These are phyloP conservation scores for Synanceia verrucosa DNA, from an alignment of 2,797 vertebrate genomes.

Conservation along the genomic window DNA sequence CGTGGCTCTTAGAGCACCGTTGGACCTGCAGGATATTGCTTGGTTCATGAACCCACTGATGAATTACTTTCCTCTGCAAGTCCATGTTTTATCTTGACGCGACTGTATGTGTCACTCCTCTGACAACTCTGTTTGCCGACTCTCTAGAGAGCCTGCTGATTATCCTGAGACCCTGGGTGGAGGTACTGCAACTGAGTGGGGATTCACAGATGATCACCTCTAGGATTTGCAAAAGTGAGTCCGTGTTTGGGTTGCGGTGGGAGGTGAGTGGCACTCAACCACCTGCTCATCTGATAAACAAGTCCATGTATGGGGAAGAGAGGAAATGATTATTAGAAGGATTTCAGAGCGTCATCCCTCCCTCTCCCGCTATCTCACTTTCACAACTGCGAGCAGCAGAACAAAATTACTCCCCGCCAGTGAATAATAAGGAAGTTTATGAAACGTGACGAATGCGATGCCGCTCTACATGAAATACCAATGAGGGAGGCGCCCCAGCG, in stretches of 20 bases:
- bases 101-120: conserved; percentile 65
- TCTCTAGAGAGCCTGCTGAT: conserved; percentile 62
- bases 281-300: conserved; percentile 75
- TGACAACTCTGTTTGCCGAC: conserved; percentile 79
- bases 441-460: conserved; percentile 80
- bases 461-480: conserved; percentile 80
- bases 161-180: conserved; percentile 47
- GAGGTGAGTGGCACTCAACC: conserved; percentile 62
- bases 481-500: conserved; percentile 76
- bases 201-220: conserved; percentile 68
- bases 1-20: conserved; percentile 43
- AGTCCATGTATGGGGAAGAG: conserved; percentile 67
- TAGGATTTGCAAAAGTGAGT: conserved; percentile 54
- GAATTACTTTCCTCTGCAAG: conserved; percentile 61
- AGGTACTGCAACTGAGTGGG: conserved; percentile 40
- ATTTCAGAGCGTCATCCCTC: conserved; percentile 64
- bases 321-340: conserved; percentile 66
- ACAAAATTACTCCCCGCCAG: conserved; percentile 75
- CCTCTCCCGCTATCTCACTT: conserved; percentile 64
- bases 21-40: conserved; percentile 52
- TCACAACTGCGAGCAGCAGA: conserved; percentile 65
- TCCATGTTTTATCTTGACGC: conserved; percentile 47
- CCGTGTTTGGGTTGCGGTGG: conserved; percentile 41
- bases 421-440: conserved; percentile 86
- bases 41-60: conserved; percentile 69